A percentile compares a stretch with the other conserved stretches of the same genome.
These are phyloP conservation scores for Drosophila peninsularis DNA, from an alignment of 2,888 invertebrate species.

Conservation along the genomic window DNA sequence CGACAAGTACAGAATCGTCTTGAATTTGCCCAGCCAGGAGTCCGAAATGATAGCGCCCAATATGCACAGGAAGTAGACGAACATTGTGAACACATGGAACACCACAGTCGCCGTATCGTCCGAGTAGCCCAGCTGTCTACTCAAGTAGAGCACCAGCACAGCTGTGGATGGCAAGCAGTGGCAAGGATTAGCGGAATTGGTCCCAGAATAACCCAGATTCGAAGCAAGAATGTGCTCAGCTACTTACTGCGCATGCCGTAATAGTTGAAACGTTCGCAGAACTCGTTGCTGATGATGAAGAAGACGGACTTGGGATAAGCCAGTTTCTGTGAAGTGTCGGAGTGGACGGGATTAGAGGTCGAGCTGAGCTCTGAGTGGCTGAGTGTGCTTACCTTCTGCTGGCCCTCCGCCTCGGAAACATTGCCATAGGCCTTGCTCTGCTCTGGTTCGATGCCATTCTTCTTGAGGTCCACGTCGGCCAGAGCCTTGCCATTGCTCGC, in stretches of 20 bases:
- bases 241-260: conserved; percentile 96
- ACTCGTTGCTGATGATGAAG: conserved; percentile 96
- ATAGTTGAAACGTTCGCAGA: conserved; percentile 97
- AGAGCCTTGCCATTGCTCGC: conserved; percentile 45
- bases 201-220: background rate
- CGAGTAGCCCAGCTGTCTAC: conserved; percentile 87
- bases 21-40: conserved; percentile 92
- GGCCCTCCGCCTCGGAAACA: conserved; percentile 78
- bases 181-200: background rate
- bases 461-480: conserved; percentile 27
- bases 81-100: conserved; percentile 90
- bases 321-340: conserved; percentile 72
- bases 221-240: background rate
- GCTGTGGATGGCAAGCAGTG: conserved; percentile 86
- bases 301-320: conserved; percentile 91
- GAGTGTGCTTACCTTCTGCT: conserved; percentile 72
- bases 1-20: conserved; percentile 90
- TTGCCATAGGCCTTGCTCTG: conserved; percentile 43
- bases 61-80: conserved; percentile 91
- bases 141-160: conserved; percentile 90
- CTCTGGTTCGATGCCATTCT: conserved; percentile 48
- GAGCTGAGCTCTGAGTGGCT: background rate
- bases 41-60: conserved; percentile 92
- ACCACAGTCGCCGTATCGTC: conserved; percentile 89
- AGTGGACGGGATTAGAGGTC: background rate